These are phyloP conservation scores for Panulirus ornatus DNA, from an alignment of 1,140 invertebrate genomes.

Conservation along the genomic window DNA sequence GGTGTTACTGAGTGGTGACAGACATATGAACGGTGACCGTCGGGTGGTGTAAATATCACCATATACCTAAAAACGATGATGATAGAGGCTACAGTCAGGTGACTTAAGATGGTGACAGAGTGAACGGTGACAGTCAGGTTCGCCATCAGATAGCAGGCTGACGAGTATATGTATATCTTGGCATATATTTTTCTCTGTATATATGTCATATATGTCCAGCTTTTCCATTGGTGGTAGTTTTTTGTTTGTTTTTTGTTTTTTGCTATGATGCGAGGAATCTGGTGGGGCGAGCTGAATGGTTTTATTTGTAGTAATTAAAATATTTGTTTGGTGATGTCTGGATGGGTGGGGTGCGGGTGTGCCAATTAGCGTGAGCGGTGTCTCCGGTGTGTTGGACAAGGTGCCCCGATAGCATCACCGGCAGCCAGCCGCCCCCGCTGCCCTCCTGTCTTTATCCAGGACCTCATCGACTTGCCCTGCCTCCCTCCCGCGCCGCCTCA, in stretches of 20 bases:
- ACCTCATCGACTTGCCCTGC: background rate
- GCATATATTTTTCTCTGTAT: no score
- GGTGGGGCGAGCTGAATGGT: background rate
- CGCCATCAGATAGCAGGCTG: no score
- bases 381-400: conserved; percentile 32
- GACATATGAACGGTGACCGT: background rate
- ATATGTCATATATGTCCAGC: no score
- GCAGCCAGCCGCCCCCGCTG: background rate
- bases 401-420: conserved; percentile 60
- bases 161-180: no score
- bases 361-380: conserved; percentile 54
- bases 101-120: no score
- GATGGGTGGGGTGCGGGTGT: conserved; percentile 11
- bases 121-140: no score
- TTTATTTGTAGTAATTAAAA: conserved; percentile 41
- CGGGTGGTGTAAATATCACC: background rate
- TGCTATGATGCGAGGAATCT: background rate
- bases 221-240: no score
- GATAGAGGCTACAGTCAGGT: no score
- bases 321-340: conserved; percentile 33
- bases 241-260: no score
- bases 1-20: background rate
- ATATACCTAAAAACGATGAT: no score
- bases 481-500: background rate
- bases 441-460: background rate